These are phyloP conservation scores for Tetranychus piercei DNA, from an alignment of 2,888 invertebrate species.

Conservation along the genomic window DNA sequence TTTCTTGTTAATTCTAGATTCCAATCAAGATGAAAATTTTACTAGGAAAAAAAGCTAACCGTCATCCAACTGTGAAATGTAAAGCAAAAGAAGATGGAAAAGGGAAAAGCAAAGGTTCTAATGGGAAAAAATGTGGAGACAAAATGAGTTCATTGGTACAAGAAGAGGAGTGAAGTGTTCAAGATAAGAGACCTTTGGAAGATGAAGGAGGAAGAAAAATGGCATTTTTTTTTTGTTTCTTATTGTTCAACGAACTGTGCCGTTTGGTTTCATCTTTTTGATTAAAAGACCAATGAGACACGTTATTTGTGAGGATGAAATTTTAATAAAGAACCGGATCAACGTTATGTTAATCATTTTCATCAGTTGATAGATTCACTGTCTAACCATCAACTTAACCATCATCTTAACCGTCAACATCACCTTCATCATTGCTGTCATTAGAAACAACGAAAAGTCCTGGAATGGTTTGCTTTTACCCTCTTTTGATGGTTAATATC, in stretches of 20 bases:
- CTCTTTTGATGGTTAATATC: neutral
- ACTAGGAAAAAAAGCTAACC: neutral
- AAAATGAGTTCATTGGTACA: neutral
- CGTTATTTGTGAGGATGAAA: neutral
- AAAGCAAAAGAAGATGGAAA: neutral
- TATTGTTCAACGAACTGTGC: neutral
- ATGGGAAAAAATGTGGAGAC: no score
- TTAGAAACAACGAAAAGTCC: no score
- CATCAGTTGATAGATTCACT: neutral
- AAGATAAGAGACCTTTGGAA: neutral
- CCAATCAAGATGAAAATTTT: neutral
- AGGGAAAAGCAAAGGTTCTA: neutral
- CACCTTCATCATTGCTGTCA: neutral
- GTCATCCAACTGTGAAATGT: neutral
- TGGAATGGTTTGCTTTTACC: neutral
- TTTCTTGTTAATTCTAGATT: neutral
- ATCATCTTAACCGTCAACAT: neutral
- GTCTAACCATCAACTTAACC: neutral
- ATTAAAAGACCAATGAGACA: neutral
- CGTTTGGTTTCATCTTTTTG: neutral
- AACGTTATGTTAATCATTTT: neutral
- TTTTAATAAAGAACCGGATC: neutral
- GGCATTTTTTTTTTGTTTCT: neutral
- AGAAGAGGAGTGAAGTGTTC: neutral
- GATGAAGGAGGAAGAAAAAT: neutral